Base-by-base conservation (phyloP, 2,113 vertebrate species). In the Plotosus lineatus region DNA sequence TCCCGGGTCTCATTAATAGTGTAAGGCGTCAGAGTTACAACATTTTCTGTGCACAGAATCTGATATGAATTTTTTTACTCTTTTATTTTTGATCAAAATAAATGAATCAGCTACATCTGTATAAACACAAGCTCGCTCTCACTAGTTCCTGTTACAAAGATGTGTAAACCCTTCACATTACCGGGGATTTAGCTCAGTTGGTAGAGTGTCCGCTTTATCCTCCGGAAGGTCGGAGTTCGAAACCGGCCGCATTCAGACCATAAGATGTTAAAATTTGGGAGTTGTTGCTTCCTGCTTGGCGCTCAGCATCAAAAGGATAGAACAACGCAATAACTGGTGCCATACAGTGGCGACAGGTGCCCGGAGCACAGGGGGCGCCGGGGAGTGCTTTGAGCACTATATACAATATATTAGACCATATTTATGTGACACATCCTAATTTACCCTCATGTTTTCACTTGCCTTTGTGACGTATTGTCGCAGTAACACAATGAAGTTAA, bases 1-100 rank as follows among this genome's bases (percentile, higher is more conserved):
- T 78, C 51, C 44, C 71, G 60, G 42, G 58, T 82, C 9, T 55
- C 68, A 61, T 48, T 77, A 61, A 17, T 40, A 28, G 28, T 33
- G 26, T 38, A 1, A 38, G 15, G 19, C 50, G 7, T 75, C 33
- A 40, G 23, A 75, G 42, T 23, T 38, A 36, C 23, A 15, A 3
- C 9, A 48, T 36, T 73, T 73, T 51, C 46, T 12, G 26, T 51
- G 69, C 28, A 73, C n/a, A 31, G 5, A 73, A 48, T 42, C 9
- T 8, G 11, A 69, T 40, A 31, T 33, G 11, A 74, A 55, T 10
- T n/a, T 14, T 23, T 74, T 19, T 55, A 21, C 21, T n/a, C n/a
- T 33, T 23, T 19, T 6, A 8, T 33, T 4, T 0, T 23, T 50
- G 26, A 50, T 51, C 9, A 73, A 74, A 74, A 38, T 48, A 74